A percentile compares a stretch with the other conserved stretches of the same genome.
These are phyloP conservation scores for Glaucopsyche alexis DNA, from an alignment of 2,888 invertebrate genomes.

Conservation along the genomic window DNA sequence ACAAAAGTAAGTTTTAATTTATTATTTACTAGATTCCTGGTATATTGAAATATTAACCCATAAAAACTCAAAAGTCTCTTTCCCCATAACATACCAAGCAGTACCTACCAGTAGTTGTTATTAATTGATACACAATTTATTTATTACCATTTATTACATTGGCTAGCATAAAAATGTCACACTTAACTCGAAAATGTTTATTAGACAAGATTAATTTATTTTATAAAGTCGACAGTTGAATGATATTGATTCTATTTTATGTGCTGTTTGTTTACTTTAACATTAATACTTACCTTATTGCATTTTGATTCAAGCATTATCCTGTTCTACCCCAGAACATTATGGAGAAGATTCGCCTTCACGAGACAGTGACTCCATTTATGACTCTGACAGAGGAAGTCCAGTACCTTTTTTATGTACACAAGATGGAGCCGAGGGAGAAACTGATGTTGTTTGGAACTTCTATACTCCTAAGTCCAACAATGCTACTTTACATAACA, in stretches of 20 bases:
- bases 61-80: neutral
- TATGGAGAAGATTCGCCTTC: constrained; percentile 60
- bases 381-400: constrained; percentile 67
- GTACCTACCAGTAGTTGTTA: too few species aligned
- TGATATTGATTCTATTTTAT: neutral
- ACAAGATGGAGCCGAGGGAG: constrained; percentile 73
- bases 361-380: constrained; percentile 67
- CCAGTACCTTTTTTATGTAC: constrained; percentile 75
- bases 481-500: constrained; percentile 49
- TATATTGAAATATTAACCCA: neutral
- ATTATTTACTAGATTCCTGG: neutral
- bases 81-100: too few species aligned
- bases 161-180: too few species aligned
- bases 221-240: too few species aligned
- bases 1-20: constrained; percentile 48
- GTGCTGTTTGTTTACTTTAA: neutral
- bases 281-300: too few species aligned
- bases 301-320: constrained; percentile 55
- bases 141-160: too few species aligned
- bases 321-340: constrained; percentile 70
- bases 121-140: too few species aligned
- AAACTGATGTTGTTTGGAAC: constrained; percentile 75
- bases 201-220: too few species aligned
- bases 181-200: too few species aligned
- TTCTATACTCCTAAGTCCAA: constrained; percentile 74